These are phyloP conservation scores for Neodiprion pinetum DNA, from an alignment of 1,140 invertebrate species.

Conservation along the genomic window DNA sequence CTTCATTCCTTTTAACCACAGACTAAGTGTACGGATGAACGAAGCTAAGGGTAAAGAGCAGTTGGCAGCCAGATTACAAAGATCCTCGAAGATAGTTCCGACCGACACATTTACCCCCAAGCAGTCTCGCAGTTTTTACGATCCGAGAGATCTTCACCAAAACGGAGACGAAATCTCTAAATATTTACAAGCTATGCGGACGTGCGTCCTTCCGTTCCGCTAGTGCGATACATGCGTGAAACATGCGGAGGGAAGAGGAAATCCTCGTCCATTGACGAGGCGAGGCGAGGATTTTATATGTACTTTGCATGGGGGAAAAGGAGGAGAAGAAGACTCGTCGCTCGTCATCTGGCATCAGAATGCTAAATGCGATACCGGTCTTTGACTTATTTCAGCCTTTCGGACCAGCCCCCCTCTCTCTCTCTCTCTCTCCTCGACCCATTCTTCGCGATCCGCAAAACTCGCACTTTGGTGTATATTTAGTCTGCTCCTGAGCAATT, in stretches of 20 bases:
- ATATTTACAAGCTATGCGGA: neutral
- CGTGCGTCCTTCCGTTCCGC: neutral
- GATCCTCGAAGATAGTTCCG: neutral
- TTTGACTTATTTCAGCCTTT: neutral
- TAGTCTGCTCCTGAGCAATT: neutral
- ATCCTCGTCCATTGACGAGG: neutral
- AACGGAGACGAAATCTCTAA: neutral
- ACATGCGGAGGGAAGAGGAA: neutral
- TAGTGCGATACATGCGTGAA: neutral
- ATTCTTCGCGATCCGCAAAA: neutral
- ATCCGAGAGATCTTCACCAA: neutral
- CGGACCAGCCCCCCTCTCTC: neutral
- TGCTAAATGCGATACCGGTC: neutral
- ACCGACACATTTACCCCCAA: neutral
- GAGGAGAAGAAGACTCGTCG: too few species aligned
- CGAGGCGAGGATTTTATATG: too few species aligned
- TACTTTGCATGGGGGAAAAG: too few species aligned
- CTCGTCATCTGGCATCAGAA: slow-evolving; percentile 1
- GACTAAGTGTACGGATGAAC: too few species aligned
- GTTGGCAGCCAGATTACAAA: too few species aligned
- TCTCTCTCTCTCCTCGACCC: neutral
- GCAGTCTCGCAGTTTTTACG: neutral
- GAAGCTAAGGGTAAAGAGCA: too few species aligned
- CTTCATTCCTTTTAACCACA: too few species aligned
- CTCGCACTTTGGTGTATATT: slow-evolving; percentile 2